A percentile compares a stretch with the other conserved stretches of the same genome.
Conservation (phyloP, 2,888 invertebrate species). For the Lasioglossum pauxillum region DNA sequence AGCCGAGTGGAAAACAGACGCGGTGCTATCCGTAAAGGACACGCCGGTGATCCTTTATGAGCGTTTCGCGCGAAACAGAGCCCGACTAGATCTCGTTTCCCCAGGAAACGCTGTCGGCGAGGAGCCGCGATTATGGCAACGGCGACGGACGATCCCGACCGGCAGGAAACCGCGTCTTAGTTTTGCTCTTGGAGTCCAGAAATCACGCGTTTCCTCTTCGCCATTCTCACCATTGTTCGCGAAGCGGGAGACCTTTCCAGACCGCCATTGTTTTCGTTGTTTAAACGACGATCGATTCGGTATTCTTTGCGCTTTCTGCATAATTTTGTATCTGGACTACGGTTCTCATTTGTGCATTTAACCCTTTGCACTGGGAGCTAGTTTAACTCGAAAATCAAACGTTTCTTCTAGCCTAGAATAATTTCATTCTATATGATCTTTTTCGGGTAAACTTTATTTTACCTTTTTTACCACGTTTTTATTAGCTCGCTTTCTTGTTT, state of each 20-base stretch:
- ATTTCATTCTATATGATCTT: no score
- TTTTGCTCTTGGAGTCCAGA: constrained; percentile 35
- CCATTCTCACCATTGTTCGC: constrained; percentile 48
- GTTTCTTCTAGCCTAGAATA: no score
- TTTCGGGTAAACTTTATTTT: no score
- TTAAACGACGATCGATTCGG: background rate
- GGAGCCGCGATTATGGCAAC: constrained; percentile 30
- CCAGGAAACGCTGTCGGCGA: constrained; percentile 35
- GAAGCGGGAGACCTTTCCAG: background rate
- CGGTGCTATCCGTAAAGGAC: background rate
- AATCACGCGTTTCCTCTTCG: constrained; percentile 46
- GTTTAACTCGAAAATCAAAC: no score
- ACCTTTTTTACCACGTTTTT: no score
- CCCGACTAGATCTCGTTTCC: background rate
- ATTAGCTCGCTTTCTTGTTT: no score
- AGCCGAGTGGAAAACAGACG: constrained; percentile 33
- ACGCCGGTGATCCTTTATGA: background rate
- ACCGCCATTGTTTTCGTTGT: background rate
- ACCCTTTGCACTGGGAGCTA: no score
- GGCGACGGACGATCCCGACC: constrained; percentile 39
- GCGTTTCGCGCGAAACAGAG: constrained; percentile 8
- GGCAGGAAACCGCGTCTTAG: constrained; percentile 36
- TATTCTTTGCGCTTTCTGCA: background rate
- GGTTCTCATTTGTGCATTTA: background rate
- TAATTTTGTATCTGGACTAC: background rate